These are phyloP conservation scores for Leptopilina syphax DNA, from an alignment of 2,888 invertebrate species.

Conservation along the genomic window DNA sequence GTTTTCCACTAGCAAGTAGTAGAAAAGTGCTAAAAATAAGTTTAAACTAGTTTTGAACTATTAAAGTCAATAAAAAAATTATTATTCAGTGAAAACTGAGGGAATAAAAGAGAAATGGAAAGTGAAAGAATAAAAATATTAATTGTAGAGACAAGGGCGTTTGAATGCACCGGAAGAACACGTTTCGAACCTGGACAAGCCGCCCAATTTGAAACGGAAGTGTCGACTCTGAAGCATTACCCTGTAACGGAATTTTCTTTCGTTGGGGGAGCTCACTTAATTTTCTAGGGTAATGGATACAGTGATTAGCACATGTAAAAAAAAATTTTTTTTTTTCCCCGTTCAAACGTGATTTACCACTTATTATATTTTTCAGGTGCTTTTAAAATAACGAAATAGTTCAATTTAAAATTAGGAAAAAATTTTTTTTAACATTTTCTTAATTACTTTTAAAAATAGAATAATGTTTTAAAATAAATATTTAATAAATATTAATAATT, in stretches of 20 bases:
- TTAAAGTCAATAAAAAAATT: too few species aligned
- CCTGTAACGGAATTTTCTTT: slow-evolving; percentile 62
- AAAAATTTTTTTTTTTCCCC: neutral
- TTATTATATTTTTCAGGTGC: neutral
- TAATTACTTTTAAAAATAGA: too few species aligned
- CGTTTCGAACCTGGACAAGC: slow-evolving; percentile 51
- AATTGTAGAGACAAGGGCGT: slow-evolving; percentile 44
- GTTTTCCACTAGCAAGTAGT: too few species aligned
- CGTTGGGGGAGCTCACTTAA: slow-evolving; percentile 54
- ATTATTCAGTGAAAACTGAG: too few species aligned
- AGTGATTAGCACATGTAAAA: neutral
- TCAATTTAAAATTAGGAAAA: too few species aligned
- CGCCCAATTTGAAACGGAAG: slow-evolving; percentile 62
- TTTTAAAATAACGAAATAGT: too few species aligned
- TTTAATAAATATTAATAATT: too few species aligned
- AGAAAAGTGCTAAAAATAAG: too few species aligned
- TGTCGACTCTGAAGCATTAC: slow-evolving; percentile 55
- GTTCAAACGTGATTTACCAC: neutral
- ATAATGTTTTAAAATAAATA: too few species aligned
- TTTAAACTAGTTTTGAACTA: too few species aligned
- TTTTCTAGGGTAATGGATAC: slow-evolving; percentile 37
- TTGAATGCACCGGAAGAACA: slow-evolving; percentile 59
- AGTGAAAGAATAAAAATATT: slow-evolving; percentile 30
- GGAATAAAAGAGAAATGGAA: slow-evolving; percentile 19
- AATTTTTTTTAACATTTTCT: too few species aligned